These are phyloP conservation scores for Drosophila rufa DNA, from an alignment of 1,140 invertebrate genomes.

Conservation along the genomic window DNA sequence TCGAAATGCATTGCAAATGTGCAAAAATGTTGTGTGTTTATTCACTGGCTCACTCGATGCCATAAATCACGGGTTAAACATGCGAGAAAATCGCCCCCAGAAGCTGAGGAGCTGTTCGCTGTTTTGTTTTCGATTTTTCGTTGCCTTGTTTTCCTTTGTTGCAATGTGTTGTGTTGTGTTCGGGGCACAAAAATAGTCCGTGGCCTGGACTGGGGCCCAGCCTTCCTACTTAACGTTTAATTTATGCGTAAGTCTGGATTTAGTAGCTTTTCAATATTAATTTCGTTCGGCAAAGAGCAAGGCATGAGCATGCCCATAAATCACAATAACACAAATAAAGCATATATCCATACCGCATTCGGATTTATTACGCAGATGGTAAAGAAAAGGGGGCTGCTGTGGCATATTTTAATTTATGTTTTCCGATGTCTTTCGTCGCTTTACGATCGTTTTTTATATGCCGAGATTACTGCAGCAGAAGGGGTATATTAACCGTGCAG, in stretches of 20 bases:
- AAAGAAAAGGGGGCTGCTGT: conserved; percentile 36
- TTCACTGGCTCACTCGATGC: conserved; percentile 39
- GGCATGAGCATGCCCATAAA: conserved; percentile 60
- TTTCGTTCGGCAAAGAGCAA: conserved; percentile 60
- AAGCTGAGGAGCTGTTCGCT: conserved; percentile 26
- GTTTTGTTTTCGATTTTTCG: conserved; percentile 43
- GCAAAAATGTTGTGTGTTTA: conserved; percentile 55
- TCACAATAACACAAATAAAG: conserved; percentile 74
- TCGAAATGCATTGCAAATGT: conserved; percentile 73
- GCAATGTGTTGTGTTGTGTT: conserved; percentile 12
- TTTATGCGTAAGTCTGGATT: conserved; percentile 81
- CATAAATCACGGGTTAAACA: conserved; percentile 74
- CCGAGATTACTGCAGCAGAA: conserved; percentile 12
- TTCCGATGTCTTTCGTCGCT: conserved; percentile 36
- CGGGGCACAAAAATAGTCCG: conserved; percentile 57
- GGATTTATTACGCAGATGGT: conserved; percentile 69
- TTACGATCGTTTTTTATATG: conserved; percentile 50
- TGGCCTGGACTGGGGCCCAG: conserved; percentile 10
- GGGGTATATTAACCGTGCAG: conserved; percentile 28
- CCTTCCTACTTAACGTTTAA: conserved; percentile 78
- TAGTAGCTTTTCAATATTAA: conserved; percentile 82
- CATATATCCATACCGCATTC: conserved; percentile 57
- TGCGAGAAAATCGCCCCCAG: conserved; percentile 46
- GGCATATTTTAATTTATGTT: conserved; percentile 57
- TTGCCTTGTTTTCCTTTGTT: conserved; percentile 40